These are phyloP conservation scores for Melanostoma mellinum DNA, from an alignment of 2,888 invertebrate genomes.

Conservation along the genomic window DNA sequence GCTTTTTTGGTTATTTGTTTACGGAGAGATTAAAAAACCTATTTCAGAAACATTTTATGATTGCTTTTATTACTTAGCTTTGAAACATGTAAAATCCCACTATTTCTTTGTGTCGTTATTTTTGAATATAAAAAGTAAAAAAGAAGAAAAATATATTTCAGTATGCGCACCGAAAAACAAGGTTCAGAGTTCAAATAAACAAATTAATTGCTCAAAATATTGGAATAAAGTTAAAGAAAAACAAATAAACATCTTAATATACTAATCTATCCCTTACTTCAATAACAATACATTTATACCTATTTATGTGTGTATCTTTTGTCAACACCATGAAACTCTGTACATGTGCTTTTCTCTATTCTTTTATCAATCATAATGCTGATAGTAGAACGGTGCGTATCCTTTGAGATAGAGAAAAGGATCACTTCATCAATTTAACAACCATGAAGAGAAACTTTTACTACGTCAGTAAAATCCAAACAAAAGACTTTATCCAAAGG, in stretches of 20 bases:
- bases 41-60: too few species aligned
- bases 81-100: too few species aligned
- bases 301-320: conserved; percentile 14
- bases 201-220: conserved; percentile 31
- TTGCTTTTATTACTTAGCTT: too few species aligned
- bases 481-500: conserved; percentile 76
- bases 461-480: conserved; percentile 80
- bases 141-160: conserved; percentile 13
- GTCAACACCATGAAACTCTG: conserved; percentile 15
- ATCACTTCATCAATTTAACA: conserved; percentile 65
- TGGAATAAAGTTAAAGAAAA: conserved; percentile 30
- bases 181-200: conserved; percentile 31
- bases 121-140: background rate
- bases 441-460: conserved; percentile 76
- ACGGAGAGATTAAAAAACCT: too few species aligned
- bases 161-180: conserved; percentile 3
- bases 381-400: conserved; percentile 43
- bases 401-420: conserved; percentile 39
- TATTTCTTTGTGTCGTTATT: background rate
- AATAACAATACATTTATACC: conserved; percentile 1
- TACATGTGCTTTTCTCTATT: conserved; percentile 28
- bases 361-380: conserved; percentile 48
- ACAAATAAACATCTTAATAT: conserved; percentile 28
- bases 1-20: too few species aligned
- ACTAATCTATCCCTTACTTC: conserved; percentile 26